Evolutionary conservation across 92 coral and sea anemone genomes (phyloP), one percentile per base, ranked within the genome.

Genomic region (Phenganax marumi): DNA sequence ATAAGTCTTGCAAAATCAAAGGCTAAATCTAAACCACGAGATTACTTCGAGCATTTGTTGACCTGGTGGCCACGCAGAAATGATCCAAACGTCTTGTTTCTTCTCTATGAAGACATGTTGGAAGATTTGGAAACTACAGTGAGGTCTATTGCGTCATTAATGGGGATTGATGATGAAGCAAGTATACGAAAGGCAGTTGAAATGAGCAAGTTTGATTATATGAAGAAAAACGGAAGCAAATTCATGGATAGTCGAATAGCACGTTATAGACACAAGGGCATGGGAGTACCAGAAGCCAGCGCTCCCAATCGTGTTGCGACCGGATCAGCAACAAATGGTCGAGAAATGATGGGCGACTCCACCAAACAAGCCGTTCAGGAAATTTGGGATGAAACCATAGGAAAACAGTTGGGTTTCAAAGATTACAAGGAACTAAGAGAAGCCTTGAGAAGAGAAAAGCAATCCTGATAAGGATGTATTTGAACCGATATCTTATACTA

Each of bases 51-150:
- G 54, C 86, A 89, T 64, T 73, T 83, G 57, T 48, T 72, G 7
- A 84, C 76, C 73, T 89, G 92, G 92, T 89, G 89, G 89, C 25
- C 64, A 48, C 86, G 83, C 8, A 64, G 70, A 19, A 33, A 89
- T 16, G 84, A 83, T 17, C 53, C 74, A 4, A 83, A 89, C 39
- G 84, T 89, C 58, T 68, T 89, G 43, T 73, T 70, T 58, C 60
- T 89, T 50, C 82, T 82, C 68, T 86, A 79, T 56, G 92, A 89
- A 43, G 88, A 89, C 73, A 58, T 89, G 82, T 82, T 86, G 64
- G 76, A 79, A 58, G 89, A 74, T 22, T 51, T 74, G 48, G 60
- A 74, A 43, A 57, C 68, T 24, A 68, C 10, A 3, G 81, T 76
- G 0, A 76, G 50, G 56, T 24, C 58, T 9, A 68, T 76, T 55